phyloP scores from a whole-genome alignment of 2,113 vertebrate genomes.

The Ranitomeya variabilis region DNA sequence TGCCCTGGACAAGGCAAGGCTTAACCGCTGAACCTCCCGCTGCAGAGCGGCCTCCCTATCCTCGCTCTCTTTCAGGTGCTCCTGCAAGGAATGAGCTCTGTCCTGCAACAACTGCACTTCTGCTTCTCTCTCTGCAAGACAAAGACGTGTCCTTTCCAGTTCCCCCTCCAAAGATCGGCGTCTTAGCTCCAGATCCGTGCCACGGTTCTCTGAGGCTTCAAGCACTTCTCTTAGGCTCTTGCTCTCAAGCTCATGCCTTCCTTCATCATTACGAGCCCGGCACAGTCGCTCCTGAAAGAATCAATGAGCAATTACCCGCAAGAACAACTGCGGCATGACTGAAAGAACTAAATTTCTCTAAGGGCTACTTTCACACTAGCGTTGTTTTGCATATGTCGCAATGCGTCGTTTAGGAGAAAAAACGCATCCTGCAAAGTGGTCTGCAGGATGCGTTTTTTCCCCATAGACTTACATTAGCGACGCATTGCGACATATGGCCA shows the following conservation, averaged over 20 bases:
- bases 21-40: constrained; percentile 68
- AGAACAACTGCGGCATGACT: not conserved
- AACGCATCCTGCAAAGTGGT: too few relatives aligned
- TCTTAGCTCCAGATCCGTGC: constrained; percentile 69
- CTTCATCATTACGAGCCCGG: constrained; percentile 40
- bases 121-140: constrained; percentile 68
- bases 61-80: constrained; percentile 73
- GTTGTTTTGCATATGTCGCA: too few relatives aligned
- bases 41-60: constrained; percentile 65
- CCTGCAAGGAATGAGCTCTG: constrained; percentile 66
- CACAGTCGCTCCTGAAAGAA: constrained; percentile 36
- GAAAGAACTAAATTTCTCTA: not conserved
- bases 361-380: too few relatives aligned
- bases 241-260: constrained; percentile 65
- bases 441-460: too few relatives aligned
- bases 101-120: constrained; percentile 69
- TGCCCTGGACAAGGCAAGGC: constrained; percentile 65
- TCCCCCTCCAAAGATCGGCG: constrained; percentile 72
- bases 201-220: constrained; percentile 69
- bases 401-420: too few relatives aligned
- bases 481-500: too few relatives aligned
- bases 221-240: constrained; percentile 70
- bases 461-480: too few relatives aligned
- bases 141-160: constrained; percentile 71
- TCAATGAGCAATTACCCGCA: not conserved